Percentiles rank a stretch among this genome's conserved stretches.
Conservation (phyloP, 2,113 vertebrate species). For the Bostrychus sinensis region DNA sequence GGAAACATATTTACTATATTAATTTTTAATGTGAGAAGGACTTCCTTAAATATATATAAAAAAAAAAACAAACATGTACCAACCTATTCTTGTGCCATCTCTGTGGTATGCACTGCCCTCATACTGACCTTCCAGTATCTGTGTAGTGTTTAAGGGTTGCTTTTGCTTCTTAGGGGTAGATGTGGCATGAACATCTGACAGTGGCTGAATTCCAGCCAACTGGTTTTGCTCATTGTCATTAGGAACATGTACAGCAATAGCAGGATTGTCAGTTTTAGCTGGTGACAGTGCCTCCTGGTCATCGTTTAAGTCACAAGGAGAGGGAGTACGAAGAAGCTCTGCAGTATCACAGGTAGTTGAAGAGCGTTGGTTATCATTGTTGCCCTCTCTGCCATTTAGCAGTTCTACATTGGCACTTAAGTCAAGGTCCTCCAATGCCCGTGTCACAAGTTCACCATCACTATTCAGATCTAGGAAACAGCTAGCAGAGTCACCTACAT, state of each 20-base stretch:
- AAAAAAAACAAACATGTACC: slow-evolving; percentile 48
- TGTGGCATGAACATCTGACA: slow-evolving; percentile 73
- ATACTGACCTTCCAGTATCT: slow-evolving; percentile 82
- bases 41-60: neutral
- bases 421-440: slow-evolving; percentile 71
- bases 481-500: slow-evolving; percentile 63
- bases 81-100: slow-evolving; percentile 87
- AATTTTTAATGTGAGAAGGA: neutral
- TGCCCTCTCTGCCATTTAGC: slow-evolving; percentile 9
- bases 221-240: slow-evolving; percentile 23
- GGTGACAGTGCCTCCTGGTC: slow-evolving; percentile 43
- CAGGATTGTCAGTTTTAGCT: neutral
- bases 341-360: slow-evolving; percentile 58
- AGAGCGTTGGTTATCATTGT: slow-evolving; percentile 40
- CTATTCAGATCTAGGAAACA: slow-evolving; percentile 75
- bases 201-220: slow-evolving; percentile 42
- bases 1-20: neutral
- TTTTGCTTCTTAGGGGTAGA: slow-evolving; percentile 85
- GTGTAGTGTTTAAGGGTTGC: slow-evolving; percentile 5
- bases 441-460: slow-evolving; percentile 71
- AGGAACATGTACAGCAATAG: neutral
- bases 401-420: slow-evolving; percentile 60
- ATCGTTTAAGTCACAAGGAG: slow-evolving; percentile 39
- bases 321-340: slow-evolving; percentile 57
- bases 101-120: slow-evolving; percentile 85